These are phyloP conservation scores for Proales similis DNA, from an alignment of 1,140 invertebrate genomes.

Conservation along the genomic window DNA sequence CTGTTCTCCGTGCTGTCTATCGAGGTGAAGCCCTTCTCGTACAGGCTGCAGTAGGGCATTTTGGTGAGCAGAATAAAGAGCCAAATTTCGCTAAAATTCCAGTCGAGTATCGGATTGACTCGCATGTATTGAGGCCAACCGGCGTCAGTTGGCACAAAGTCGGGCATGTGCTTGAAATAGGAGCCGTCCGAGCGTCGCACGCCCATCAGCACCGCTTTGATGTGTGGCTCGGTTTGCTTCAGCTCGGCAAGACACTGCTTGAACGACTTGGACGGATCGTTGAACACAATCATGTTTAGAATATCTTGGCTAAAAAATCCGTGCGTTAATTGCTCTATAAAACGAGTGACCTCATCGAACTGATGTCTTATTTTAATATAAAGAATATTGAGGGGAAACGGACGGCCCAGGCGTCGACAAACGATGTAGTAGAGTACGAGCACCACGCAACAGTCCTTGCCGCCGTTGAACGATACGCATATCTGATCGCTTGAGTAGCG, in stretches of 20 bases:
- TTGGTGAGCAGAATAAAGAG: constrained; percentile 66
- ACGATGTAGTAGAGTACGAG: constrained; percentile 5
- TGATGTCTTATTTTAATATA: constrained; percentile 29
- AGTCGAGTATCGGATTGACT: constrained; percentile 77
- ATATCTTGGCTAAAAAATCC: constrained; percentile 10
- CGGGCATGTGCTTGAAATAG: constrained; percentile 41
- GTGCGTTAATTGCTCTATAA: constrained; percentile 3
- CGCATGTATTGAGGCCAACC: constrained; percentile 79
- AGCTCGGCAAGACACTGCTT: constrained; percentile 32
- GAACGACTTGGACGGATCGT: constrained; percentile 5
- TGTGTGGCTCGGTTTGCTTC: not conserved
- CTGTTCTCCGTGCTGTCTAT: constrained; percentile 15
- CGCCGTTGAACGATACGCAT: constrained; percentile 37
- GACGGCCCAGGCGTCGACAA: not conserved
- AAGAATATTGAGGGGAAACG: constrained; percentile 28
- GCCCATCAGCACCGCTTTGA: constrained; percentile 32
- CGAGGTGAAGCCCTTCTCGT: constrained; percentile 63
- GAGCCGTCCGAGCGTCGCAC: constrained; percentile 15
- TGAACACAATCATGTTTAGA: constrained; percentile 17
- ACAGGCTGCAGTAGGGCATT: constrained; percentile 78
- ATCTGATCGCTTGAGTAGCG: constrained; percentile 13
- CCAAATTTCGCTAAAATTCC: constrained; percentile 83
- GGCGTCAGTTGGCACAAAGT: constrained; percentile 67
- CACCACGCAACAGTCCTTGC: constrained; percentile 35
- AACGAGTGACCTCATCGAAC: constrained; percentile 10